Conservation (phyloP, 2,113 vertebrate species). For the Toxotes jaculatrix region DNA sequence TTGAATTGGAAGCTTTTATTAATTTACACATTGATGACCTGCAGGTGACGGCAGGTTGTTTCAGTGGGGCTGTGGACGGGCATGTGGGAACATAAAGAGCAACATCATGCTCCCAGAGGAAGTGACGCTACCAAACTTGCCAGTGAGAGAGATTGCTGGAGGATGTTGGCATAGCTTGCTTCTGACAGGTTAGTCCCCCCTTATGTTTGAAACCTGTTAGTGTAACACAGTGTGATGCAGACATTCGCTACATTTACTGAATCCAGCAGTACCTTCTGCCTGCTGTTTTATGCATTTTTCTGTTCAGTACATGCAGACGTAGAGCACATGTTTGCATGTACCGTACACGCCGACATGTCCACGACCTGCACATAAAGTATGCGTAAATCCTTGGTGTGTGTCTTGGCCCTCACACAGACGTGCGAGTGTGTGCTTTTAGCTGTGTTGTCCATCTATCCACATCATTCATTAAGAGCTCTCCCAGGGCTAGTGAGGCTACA, state of each 20-base stretch:
- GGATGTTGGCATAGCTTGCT: constrained; percentile 67
- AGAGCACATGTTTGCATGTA: constrained; percentile 12
- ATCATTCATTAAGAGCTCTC: constrained; percentile 83
- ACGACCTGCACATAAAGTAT: constrained; percentile 37
- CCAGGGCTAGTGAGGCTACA: constrained; percentile 76
- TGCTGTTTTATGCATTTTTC: constrained; percentile 17
- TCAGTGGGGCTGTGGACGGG: constrained; percentile 66
- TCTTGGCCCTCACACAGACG: constrained; percentile 62
- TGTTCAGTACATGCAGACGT: constrained; percentile 25
- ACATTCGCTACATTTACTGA: neutral
- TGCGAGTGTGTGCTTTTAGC: constrained; percentile 69
- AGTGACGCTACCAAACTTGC: constrained; percentile 37
- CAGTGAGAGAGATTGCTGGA: constrained; percentile 54
- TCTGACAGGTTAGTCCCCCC: constrained; percentile 64
- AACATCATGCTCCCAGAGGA: constrained; percentile 67
- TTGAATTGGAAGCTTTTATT: neutral
- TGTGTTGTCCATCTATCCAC: constrained; percentile 72
- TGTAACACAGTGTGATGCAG: neutral
- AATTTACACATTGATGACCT: constrained; percentile 1
- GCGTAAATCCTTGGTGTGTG: constrained; percentile 55
- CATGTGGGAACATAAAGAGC: constrained; percentile 54
- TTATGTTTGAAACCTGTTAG: constrained; percentile 1
- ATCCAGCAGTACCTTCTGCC: neutral
- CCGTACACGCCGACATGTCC: constrained; percentile 35
- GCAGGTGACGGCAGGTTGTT: constrained; percentile 65